Evolutionary conservation across 2,797 vertebrate genomes (phyloP).

Genomic region (Zalophus californianus): DNA sequence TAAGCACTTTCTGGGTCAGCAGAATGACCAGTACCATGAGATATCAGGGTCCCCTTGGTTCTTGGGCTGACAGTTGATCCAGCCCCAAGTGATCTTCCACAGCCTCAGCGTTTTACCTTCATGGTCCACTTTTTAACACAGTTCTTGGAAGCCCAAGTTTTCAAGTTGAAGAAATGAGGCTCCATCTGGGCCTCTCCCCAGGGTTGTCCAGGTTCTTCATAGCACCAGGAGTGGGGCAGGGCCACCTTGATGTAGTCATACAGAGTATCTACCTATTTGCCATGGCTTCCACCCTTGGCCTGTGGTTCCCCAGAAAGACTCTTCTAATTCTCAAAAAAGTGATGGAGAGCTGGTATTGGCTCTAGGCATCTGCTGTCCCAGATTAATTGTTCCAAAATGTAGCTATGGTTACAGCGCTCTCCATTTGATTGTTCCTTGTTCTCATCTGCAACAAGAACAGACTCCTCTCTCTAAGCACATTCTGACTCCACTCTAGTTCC

Average conservation of each 20-base stretch:
- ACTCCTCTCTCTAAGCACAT: background rate
- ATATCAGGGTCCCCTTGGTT: background rate
- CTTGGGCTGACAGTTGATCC: fast-evolving
- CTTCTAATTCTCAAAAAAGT: background rate
- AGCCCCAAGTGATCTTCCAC: background rate
- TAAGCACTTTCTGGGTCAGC: background rate
- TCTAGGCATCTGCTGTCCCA: background rate
- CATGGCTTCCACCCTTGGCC: background rate
- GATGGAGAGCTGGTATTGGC: background rate
- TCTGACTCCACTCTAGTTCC: background rate
- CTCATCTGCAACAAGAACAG: background rate
- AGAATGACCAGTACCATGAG: background rate
- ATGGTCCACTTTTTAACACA: background rate
- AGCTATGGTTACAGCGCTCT: background rate
- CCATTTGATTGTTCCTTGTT: background rate
- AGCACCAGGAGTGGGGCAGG: background rate
- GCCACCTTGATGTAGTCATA: background rate
- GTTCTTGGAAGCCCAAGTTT: background rate
- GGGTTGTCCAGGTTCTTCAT: background rate
- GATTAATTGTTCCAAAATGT: background rate
- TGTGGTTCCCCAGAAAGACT: background rate
- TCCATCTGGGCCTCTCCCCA: background rate
- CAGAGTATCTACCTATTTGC: background rate
- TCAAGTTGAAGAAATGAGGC: background rate
- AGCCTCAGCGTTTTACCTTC: background rate